Evolutionary conservation across 2,888 invertebrate genomes (phyloP).

Genomic region (Doris montereyensis): DNA sequence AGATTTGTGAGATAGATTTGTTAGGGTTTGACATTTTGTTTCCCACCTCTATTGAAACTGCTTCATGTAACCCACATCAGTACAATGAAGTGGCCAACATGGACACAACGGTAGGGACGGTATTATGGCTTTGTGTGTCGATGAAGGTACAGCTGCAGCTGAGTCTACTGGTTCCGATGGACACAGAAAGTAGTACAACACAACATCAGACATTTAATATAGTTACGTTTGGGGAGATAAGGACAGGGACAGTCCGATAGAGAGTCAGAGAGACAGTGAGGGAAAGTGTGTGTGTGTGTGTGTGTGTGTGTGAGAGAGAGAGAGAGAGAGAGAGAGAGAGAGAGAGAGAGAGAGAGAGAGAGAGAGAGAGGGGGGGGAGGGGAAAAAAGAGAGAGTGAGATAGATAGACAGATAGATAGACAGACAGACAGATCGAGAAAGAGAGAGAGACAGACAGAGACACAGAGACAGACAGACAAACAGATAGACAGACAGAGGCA

Average conservation of each 20-base stretch:
- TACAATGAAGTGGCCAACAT: no score
- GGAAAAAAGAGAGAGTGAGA: neutral
- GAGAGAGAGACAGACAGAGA: neutral
- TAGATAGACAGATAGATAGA: conserved; percentile 21
- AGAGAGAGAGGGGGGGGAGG: neutral
- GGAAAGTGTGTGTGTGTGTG: neutral
- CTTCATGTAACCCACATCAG: no score
- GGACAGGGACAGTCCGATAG: neutral
- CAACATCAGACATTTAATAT: no score
- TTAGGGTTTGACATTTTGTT: no score
- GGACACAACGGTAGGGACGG: no score
- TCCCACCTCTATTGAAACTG: no score
- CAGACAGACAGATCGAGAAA: neutral
- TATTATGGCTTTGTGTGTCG: no score
- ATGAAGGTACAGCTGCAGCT: no score
- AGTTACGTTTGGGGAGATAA: neutral
- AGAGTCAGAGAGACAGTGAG: neutral
- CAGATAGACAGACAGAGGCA: neutral
- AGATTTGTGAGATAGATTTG: no score
- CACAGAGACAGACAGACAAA: conserved; percentile 8
- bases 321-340: neutral
- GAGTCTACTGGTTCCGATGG: no score
- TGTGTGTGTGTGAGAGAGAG: neutral
- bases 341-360: conserved; percentile 8
- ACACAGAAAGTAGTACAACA: no score